Evolutionary conservation across 2,888 invertebrate genomes (phyloP).

Genomic region (Nesidiocoris tenuis): DNA sequence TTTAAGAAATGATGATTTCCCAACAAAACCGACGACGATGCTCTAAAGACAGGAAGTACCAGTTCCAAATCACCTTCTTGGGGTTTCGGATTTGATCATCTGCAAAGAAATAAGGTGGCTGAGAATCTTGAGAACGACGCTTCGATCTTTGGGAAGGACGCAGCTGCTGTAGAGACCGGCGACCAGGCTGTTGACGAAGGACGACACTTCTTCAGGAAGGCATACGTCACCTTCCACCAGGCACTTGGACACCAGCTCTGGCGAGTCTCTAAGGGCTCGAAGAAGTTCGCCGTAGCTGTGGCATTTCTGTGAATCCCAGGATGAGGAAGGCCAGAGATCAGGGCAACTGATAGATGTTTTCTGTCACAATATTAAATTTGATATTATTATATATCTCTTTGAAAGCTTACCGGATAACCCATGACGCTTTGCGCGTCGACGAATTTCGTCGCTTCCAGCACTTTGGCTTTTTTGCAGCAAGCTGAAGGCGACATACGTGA

Average conservation of each 20-base stretch:
- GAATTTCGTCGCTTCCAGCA: conserved; percentile 66
- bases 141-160: conserved; percentile 72
- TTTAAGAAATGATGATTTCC: background rate
- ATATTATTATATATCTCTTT: too few species aligned
- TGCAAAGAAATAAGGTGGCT: conserved; percentile 71
- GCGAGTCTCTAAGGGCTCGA: conserved; percentile 66
- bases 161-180: conserved; percentile 73
- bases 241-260: conserved; percentile 68
- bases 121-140: conserved; percentile 64
- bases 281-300: conserved; percentile 69
- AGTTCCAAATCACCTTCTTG: conserved; percentile 58
- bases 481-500: conserved; percentile 72
- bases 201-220: conserved; percentile 56
- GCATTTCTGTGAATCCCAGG: conserved; percentile 57
- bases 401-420: conserved; percentile 71
- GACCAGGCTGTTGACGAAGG: conserved; percentile 61
- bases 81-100: conserved; percentile 68
- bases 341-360: too few species aligned
- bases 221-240: conserved; percentile 67
- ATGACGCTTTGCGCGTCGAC: conserved; percentile 80
- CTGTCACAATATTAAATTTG: too few species aligned
- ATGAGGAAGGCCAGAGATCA: too few species aligned
- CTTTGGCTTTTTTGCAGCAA: conserved; percentile 71
- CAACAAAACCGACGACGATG: too few species aligned
- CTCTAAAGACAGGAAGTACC: background rate